Base-by-base conservation (phyloP, 2,797 vertebrate species). In the Psittacula derbiana region DNA sequence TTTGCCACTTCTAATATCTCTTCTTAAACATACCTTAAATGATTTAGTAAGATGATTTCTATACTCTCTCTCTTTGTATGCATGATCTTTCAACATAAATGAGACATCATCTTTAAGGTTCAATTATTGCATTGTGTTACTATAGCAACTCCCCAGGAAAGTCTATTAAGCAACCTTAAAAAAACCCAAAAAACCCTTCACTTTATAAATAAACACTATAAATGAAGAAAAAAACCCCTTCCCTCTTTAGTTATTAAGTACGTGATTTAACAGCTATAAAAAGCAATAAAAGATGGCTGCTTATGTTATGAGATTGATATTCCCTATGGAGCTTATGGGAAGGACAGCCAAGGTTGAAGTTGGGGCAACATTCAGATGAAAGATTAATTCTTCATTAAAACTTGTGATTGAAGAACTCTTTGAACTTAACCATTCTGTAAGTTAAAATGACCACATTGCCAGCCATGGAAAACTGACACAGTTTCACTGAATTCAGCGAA, bases 101-200 rank as follows among this genome's bases (percentile, higher is more conserved):
- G 71, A 93, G 50, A 71, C 1, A 6, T 66, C 50, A 82, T 31
- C 41, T 91, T 95, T 92, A 82, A 92, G 38, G 57, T 90, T 93
- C 71, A 80, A 60, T 87, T 93, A 84, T 64, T 90, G n/a, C 12
- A 49, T 24, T 31, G 25, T 61, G 92, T 96, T 94, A 80, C 92
- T 88, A 94, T 90, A 88, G 87, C 61, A 96, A 95, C 89, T 80
- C 30, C 16, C 25, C 58, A 30, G 15, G 76, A 80, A 91, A 74
- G 20, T 66, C 69, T 74, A 46, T 91, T 91, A 82, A 85, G 24
- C 21, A 92, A 55, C 10, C 15, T 84, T 94, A 53, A 85, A 60
- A 31, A 85, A 85, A 60, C 1, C 20, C 30, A 6, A 70, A 80
- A 58, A 53, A 5, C 0, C 10, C 3, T 50, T 25, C 75, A 57